These are phyloP conservation scores for Ictidomys tridecemlineatus DNA, from an alignment of 2,113 vertebrate genomes.

Conservation along the genomic window DNA sequence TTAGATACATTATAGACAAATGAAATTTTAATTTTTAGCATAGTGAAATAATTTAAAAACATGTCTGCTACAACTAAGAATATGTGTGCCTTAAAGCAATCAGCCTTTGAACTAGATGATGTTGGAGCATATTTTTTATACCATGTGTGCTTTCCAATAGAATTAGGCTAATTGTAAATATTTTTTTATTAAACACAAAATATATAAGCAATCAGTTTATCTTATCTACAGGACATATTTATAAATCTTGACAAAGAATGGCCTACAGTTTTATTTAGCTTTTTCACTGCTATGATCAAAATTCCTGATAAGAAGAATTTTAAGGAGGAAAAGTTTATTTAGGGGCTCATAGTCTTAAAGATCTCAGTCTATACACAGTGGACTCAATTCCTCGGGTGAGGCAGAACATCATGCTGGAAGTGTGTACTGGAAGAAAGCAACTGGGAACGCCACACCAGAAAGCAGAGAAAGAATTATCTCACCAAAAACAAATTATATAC, in stretches of 20 bases:
- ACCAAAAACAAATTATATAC: too few relatives aligned
- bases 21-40: neutral
- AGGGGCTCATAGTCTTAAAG: too few relatives aligned
- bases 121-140: neutral
- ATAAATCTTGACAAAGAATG: neutral
- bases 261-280: too few relatives aligned
- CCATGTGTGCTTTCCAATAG: neutral
- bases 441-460: too few relatives aligned
- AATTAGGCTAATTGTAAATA: neutral
- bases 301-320: too few relatives aligned
- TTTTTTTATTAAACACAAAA: neutral
- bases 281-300: too few relatives aligned
- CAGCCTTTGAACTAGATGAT: neutral
- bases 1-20: neutral
- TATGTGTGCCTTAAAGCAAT: neutral
- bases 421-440: too few relatives aligned
- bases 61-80: neutral
- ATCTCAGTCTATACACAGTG: too few relatives aligned
- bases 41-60: neutral
- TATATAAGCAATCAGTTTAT: neutral
- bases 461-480: too few relatives aligned
- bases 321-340: too few relatives aligned
- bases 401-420: too few relatives aligned
- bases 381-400: too few relatives aligned
- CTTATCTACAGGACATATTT: neutral